Conservation (phyloP, 2,888 invertebrate genomes). For the Willowsia nigromaculata region DNA sequence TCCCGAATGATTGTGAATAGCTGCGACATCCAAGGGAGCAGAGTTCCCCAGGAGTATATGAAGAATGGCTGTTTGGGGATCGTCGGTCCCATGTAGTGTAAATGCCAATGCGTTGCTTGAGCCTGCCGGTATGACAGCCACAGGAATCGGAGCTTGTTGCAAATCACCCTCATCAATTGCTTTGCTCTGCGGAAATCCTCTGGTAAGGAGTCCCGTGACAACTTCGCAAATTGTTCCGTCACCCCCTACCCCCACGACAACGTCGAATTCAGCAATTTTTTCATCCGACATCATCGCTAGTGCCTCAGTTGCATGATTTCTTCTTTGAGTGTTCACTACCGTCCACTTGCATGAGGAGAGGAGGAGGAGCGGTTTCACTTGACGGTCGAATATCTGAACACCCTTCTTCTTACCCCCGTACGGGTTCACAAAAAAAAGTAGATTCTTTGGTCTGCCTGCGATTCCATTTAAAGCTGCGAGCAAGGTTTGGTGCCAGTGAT, state of each 20-base stretch:
- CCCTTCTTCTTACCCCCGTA: constrained; percentile 90
- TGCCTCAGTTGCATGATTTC: constrained; percentile 88
- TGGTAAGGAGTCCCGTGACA: constrained; percentile 76
- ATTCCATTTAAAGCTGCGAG: constrained; percentile 79
- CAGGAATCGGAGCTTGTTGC: constrained; percentile 73
- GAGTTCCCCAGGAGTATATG: constrained; percentile 87
- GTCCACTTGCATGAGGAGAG: constrained; percentile 86
- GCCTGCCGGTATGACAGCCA: constrained; percentile 77
- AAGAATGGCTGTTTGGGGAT: constrained; percentile 89
- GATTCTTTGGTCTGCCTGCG: constrained; percentile 84
- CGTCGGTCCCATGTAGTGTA: constrained; percentile 89
- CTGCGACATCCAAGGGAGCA: constrained; percentile 77
- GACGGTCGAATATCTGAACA: constrained; percentile 86
- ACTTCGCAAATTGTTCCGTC: constrained; percentile 93
- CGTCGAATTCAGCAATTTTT: constrained; percentile 81
- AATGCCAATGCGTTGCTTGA: constrained; percentile 86
- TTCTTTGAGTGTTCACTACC: constrained; percentile 86
- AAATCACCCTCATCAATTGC: constrained; percentile 73
- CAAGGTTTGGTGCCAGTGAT: constrained; percentile 74
- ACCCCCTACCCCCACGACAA: constrained; percentile 90
- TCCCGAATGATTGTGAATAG: constrained; percentile 77
- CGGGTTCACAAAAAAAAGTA: constrained; percentile 91
- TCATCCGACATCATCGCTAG: constrained; percentile 83
- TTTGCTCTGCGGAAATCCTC: constrained; percentile 69
- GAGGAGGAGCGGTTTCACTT: constrained; percentile 85